These are phyloP conservation scores for Chionodraco myersi DNA, from an alignment of 2,113 vertebrate species.

Conservation along the genomic window DNA sequence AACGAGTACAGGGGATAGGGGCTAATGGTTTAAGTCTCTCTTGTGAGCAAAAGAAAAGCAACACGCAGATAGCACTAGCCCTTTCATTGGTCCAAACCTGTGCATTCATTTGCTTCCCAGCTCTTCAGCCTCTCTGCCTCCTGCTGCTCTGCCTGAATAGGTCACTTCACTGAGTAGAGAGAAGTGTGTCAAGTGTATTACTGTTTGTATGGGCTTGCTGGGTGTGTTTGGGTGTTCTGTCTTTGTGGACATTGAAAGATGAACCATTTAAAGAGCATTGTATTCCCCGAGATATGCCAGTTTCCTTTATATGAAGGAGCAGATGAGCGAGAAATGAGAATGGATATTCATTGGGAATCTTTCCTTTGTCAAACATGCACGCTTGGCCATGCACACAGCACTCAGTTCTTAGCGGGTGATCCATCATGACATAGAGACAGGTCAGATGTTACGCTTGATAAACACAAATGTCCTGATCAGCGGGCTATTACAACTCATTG, in stretches of 20 bases:
- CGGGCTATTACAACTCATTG: constrained; percentile 47
- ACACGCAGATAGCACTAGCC: constrained; percentile 47
- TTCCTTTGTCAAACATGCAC: constrained; percentile 76
- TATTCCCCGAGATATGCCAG: constrained; percentile 60
- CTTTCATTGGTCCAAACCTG: constrained; percentile 66
- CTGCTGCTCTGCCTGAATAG: constrained; percentile 73
- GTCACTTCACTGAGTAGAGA: constrained; percentile 63
- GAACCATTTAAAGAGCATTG: constrained; percentile 71
- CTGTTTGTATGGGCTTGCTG: constrained; percentile 59
- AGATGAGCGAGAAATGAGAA: constrained; percentile 82
- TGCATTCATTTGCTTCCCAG: constrained; percentile 64
- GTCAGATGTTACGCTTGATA: constrained; percentile 77
- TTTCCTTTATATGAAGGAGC: constrained; percentile 72
- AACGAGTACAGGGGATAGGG: constrained; percentile 31
- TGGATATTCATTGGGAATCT: constrained; percentile 75
- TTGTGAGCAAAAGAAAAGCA: constrained; percentile 58
- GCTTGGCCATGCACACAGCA: constrained; percentile 65
- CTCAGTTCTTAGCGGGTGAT: constrained; percentile 73
- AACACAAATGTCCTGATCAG: constrained; percentile 71
- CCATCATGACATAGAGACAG: constrained; percentile 77
- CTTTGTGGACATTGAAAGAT: constrained; percentile 72
- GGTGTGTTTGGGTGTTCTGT: constrained; percentile 71
- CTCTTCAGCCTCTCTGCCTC: constrained; percentile 66
- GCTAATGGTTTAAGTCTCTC: constrained; percentile 76
- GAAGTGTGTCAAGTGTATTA: constrained; percentile 78